phyloP scores from a whole-genome alignment of 2,113 vertebrate species.

The Pionites leucogaster region DNA sequence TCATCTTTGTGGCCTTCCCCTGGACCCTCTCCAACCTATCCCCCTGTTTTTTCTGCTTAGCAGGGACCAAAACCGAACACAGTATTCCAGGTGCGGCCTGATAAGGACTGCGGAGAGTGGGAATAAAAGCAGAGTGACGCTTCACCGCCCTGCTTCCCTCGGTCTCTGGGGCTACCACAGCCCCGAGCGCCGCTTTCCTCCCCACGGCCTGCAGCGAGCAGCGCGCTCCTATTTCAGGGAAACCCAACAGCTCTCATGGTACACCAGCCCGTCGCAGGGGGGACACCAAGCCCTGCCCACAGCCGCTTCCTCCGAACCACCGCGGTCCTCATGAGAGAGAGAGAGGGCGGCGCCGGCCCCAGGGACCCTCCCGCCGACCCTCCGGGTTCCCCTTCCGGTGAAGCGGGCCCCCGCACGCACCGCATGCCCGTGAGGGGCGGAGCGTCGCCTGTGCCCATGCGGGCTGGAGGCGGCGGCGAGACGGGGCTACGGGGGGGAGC shows the following conservation, averaged over 20 bases:
- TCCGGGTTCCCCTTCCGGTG: not conserved
- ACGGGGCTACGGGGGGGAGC: not conserved
- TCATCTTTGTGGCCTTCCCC: not conserved
- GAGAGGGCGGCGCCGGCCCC: fast-evolving
- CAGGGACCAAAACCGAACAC: not conserved
- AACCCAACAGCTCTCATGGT: fast-evolving
- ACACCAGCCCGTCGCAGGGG: fast-evolving
- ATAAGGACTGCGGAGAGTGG: not conserved
- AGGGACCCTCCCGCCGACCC: fast-evolving
- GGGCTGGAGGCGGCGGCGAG: too few relatives aligned
- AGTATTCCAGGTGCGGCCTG: not conserved
- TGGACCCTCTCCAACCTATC: not conserved
- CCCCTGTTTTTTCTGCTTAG: not conserved
- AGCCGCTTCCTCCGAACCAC: too few relatives aligned
- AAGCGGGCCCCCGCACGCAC: too few relatives aligned
- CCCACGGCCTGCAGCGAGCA: fast-evolving
- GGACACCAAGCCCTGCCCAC: fast-evolving
- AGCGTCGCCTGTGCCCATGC: not conserved
- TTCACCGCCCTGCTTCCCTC: fast-evolving
- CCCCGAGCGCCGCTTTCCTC: too few relatives aligned
- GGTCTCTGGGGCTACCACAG: too few relatives aligned
- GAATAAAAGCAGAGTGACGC: not conserved
- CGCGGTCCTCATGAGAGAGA: fast-evolving
- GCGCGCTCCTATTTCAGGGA: fast-evolving
- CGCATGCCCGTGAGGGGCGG: too few relatives aligned